A percentile compares a stretch with the other conserved stretches of the same genome.
phyloP scores from a whole-genome alignment of 2,888 invertebrate species.

The Carterocephalus palaemon region DNA sequence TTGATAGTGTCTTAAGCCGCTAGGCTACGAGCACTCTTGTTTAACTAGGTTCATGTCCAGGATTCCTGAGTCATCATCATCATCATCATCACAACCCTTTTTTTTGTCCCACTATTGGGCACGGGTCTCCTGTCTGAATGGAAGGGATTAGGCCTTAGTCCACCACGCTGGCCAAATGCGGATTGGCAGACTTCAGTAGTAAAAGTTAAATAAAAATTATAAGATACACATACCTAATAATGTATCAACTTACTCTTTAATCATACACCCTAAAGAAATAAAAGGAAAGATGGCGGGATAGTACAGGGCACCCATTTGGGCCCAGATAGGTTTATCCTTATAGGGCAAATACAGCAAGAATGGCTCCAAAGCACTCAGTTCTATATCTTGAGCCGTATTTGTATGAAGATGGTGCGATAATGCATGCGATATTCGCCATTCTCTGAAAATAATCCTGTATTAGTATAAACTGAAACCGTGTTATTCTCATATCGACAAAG shows the following conservation, averaged over 20 bases:
- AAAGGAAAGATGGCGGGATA: slow-evolving; percentile 65
- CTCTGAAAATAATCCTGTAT: slow-evolving; percentile 75
- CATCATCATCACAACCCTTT: no score
- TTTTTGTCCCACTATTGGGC: no score
- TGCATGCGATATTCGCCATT: slow-evolving; percentile 88
- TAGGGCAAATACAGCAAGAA: slow-evolving; percentile 83
- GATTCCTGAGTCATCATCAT: no score
- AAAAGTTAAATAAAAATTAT: slow-evolving; percentile 9
- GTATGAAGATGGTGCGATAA: slow-evolving; percentile 90
- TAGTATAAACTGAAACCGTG: slow-evolving; percentile 10
- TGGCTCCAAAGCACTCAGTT: slow-evolving; percentile 84
- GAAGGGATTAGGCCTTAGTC: no score
- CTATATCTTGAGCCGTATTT: slow-evolving; percentile 87
- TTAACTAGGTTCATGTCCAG: no score
- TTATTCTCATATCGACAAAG: no score
- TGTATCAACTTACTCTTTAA: slow-evolving; percentile 65
- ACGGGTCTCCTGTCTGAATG: no score
- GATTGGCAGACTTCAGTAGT: no score
- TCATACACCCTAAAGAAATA: slow-evolving; percentile 43
- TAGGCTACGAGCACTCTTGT: no score
- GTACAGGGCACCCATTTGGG: slow-evolving; percentile 78
- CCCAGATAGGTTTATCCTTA: slow-evolving; percentile 71
- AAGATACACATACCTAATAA: no score
- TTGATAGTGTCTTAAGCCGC: no score
- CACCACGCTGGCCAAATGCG: no score